Percentiles rank a stretch among this genome's conserved stretches.
These are phyloP conservation scores for Lateolabrax maculatus DNA, from an alignment of 2,797 vertebrate species.

Conservation along the genomic window DNA sequence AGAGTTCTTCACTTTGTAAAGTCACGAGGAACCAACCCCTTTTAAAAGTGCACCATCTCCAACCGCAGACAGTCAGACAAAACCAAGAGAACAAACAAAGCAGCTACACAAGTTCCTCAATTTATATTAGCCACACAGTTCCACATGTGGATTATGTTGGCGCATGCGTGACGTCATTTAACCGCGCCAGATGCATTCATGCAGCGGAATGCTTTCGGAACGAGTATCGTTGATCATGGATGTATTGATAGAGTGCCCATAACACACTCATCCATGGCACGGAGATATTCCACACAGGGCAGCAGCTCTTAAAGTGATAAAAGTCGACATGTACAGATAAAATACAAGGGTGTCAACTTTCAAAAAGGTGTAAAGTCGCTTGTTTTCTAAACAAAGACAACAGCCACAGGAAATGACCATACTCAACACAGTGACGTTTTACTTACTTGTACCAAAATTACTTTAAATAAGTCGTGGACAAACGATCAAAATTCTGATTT, in stretches of 20 bases:
- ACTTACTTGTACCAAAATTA: background rate
- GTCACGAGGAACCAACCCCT: fast-evolving
- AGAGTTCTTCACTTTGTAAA: no score
- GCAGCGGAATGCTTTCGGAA: background rate
- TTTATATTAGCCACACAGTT: background rate
- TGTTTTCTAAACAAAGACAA: background rate
- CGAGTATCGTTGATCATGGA: no score
- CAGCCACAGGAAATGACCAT: background rate
- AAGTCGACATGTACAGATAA: background rate
- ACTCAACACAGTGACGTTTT: background rate
- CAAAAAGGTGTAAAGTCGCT: no score
- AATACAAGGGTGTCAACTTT: background rate
- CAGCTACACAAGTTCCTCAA: fast-evolving
- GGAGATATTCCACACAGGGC: no score
- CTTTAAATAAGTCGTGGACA: no score
- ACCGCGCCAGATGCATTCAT: constrained; percentile 42
- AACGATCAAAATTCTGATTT: no score
- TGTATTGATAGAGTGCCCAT: no score
- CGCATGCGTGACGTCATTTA: constrained; percentile 56
- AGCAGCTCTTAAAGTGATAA: no score
- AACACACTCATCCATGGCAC: no score
- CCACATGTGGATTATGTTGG: constrained; percentile 39
- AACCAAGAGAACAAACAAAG: fast-evolving
- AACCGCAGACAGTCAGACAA: fast-evolving
- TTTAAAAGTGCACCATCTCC: fast-evolving